Evolutionary conservation across 2,888 invertebrate species (phyloP), one percentile per base, ranked within the genome.

Genomic region (Drosophila demipolita): DNA sequence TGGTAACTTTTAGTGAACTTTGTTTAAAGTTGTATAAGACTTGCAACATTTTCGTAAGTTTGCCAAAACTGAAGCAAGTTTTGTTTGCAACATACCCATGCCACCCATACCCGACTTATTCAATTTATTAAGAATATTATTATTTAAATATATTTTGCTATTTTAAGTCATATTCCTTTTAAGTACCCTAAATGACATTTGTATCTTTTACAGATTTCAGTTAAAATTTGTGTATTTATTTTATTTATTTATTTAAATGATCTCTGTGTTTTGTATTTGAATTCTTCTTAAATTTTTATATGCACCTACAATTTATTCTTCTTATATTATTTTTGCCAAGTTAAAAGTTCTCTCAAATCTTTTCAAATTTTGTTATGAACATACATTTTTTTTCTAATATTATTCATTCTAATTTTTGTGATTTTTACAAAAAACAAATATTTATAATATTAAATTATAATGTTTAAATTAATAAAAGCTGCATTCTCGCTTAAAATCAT

Each of bases 211-310:
- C 11, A 11, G 6, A 42, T 42, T 11, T 2, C 5, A n/a, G 2
- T 6, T 29, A 29, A 29, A 5, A 29, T 6, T 1, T 29, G 5
- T 29, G 0, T 29, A 29, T 29, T 29, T 6, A 29, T 29, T 29
- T 29, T 29, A 29, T 29, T 29, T 29, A 29, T 29, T 29, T 29
- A 29, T 6, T n/a, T 6, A 11, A 20, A 20, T 6, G 11, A n/a
- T n/a, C 4, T 2, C 4, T 38, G 38, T n/a, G n/a, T 0, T 3
- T 38, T 40, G 9, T 4, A 5, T 40, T 0, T 0, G 0, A 38
- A 0, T 38, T 17, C 8, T 8, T 8, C 4, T n/a, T 1, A 1
- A 0, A 20, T 11, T 42, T 11, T 6, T 29, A 3, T n/a, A 6
- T 20, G 0, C 3, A 20, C 11, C 6, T n/a, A 42, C 6, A 42